Base-by-base conservation (phyloP, 2,888 invertebrate genomes). In the Sesamia inferens region DNA sequence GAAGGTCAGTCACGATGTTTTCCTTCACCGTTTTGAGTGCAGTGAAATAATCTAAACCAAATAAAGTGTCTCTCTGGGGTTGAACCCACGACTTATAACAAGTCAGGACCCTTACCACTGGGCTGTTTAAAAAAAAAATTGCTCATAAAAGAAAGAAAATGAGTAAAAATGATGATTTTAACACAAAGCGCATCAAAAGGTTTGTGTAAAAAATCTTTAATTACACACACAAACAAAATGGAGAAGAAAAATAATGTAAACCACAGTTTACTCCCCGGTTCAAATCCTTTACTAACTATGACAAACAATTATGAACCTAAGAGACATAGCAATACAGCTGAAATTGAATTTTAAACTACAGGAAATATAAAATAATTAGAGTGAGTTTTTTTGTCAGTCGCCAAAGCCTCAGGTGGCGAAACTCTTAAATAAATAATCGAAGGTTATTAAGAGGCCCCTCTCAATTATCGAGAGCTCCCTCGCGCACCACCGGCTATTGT, bases 351-450 rank as follows among this genome's bases (percentile, higher is more conserved):
- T 63, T 8, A 13, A 68, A 19, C 47, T 55, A 5, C n/a, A 72
- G 67, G 73, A 73, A 85, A 82, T 87, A 68, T 78, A 66, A 91
- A 91, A 92, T 93, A 92, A 91, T 90, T 90, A 90, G 88, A 87
- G 82, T 84, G 87, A 89, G 59, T 69, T 92, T 91, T 92, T 93
- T 93, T 92, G 90, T 89, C 89, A 83, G 86, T 81, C 69, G 74
- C 86, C 74, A 88, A 92, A 90, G 91, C 90, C 92, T 93, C 94
- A 95, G 94, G 94, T 94, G 94, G 92, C 91, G 89, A 93, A 92
- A 93, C 90, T 90, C 92, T 94, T 94, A 94, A 93, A 94, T 93
- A 94, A 94, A 94, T 94, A 94, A 94, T 94, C 93, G 94, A 91
- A 91, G 88, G 92, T 93, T 93, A 94, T 94, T 94, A 93, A 89